These are phyloP conservation scores for Hylomyscus alleni DNA, from an alignment of 2,797 vertebrate genomes.

Conservation along the genomic window DNA sequence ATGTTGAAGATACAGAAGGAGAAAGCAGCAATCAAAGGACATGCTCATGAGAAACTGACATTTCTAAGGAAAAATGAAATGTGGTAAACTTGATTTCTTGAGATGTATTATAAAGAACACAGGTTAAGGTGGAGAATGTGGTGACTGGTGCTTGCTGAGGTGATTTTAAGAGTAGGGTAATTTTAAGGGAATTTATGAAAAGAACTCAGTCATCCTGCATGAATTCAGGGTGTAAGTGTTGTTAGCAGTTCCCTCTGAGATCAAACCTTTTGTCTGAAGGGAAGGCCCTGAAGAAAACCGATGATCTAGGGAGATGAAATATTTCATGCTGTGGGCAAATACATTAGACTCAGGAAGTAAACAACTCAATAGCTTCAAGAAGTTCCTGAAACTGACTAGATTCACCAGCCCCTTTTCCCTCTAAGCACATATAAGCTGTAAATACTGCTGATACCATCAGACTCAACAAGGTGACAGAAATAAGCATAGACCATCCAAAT, in stretches of 20 bases:
- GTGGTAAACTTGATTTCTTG: background rate
- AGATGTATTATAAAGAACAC: background rate
- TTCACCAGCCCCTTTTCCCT: no score
- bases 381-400: background rate
- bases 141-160: background rate
- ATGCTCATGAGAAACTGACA: background rate
- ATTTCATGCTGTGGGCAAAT: no score
- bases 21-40: background rate
- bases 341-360: background rate
- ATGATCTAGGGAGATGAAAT: background rate
- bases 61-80: slow-evolving; percentile 15
- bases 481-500: background rate
- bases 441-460: background rate
- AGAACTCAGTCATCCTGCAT: background rate
- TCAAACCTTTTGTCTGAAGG: background rate
- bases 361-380: background rate
- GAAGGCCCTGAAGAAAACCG: background rate
- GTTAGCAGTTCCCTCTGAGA: background rate
- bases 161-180: background rate
- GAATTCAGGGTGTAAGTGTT: background rate
- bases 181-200: background rate
- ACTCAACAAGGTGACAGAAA: background rate
- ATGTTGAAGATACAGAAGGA: background rate
- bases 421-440: background rate
- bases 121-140: background rate